Evolutionary conservation across 2,113 vertebrate species (phyloP).

Genomic region (cattle (Bos taurus)): ARS-UCD2.0 NC_037335.1:55094001-55094500

Average conservation of each 20-base stretch:
- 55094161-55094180: constrained; percentile 70
- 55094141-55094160: constrained; percentile 68
- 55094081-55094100: constrained; percentile 44
- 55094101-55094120: constrained; percentile 45
- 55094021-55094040: constrained; percentile 45
- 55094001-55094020: constrained; percentile 71
- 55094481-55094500: constrained; percentile 24
- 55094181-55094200: not conserved
- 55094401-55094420: constrained; percentile 59
- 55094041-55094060: constrained; percentile 50
- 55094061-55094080: constrained; percentile 62
- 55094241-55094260: constrained; percentile 75
- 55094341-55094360: constrained; percentile 69
- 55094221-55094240: constrained; percentile 59
- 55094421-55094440: constrained; percentile 57
- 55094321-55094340: constrained; percentile 70
- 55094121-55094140: constrained; percentile 4
- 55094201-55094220: not conserved
- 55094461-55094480: constrained; percentile 60
- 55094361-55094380: constrained; percentile 40
- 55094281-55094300: constrained; percentile 71
- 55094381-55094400: constrained; percentile 35
- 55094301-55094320: constrained; percentile 70
- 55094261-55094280: constrained; percentile 61
- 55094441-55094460: constrained; percentile 1